Conservation (phyloP, 2,888 invertebrate genomes). For the Gymnosoma rotundatum region DNA sequence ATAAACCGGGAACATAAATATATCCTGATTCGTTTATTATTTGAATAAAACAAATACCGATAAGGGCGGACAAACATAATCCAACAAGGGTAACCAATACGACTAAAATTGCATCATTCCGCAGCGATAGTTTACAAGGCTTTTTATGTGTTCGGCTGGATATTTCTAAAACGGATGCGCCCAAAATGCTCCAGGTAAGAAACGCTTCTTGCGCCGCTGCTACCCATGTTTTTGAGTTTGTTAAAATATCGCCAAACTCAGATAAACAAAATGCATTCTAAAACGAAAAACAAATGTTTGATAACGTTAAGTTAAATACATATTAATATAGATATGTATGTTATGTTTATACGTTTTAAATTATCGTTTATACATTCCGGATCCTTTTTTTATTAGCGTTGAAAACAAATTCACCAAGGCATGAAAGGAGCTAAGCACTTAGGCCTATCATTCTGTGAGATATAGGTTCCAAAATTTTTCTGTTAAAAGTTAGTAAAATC, state of each 20-base stretch:
- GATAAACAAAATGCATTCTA: slow-evolving; percentile 90
- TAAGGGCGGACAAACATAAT: slow-evolving; percentile 88
- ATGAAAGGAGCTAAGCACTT: too few species aligned
- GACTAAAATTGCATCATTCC: slow-evolving; percentile 87
- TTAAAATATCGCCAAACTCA: slow-evolving; percentile 92
- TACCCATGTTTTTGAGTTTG: slow-evolving; percentile 92
- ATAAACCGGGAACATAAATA: slow-evolving; percentile 91
- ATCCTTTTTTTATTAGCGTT: too few species aligned
- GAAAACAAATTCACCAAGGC: too few species aligned
- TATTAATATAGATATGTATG: too few species aligned
- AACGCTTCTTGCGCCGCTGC: slow-evolving; percentile 95
- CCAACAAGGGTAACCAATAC: slow-evolving; percentile 89
- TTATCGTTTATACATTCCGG: too few species aligned
- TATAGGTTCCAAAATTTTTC: too few species aligned
- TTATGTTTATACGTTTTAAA: too few species aligned
- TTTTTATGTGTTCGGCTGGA: slow-evolving; percentile 77
- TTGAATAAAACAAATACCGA: slow-evolving; percentile 92
- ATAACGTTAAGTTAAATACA: too few species aligned
- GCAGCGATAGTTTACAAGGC: slow-evolving; percentile 76
- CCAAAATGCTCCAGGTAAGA: slow-evolving; percentile 89
- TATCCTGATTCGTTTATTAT: slow-evolving; percentile 89
- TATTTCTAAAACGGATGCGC: slow-evolving; percentile 80
- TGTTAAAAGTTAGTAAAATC: too few species aligned
- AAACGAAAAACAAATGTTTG: slow-evolving; percentile 24
- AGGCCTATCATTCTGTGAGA: too few species aligned